A percentile compares a stretch with the other conserved stretches of the same genome.
These are phyloP conservation scores for Phalacrocorax aristotelis DNA, from an alignment of 2,113 vertebrate genomes.

Conservation along the genomic window DNA sequence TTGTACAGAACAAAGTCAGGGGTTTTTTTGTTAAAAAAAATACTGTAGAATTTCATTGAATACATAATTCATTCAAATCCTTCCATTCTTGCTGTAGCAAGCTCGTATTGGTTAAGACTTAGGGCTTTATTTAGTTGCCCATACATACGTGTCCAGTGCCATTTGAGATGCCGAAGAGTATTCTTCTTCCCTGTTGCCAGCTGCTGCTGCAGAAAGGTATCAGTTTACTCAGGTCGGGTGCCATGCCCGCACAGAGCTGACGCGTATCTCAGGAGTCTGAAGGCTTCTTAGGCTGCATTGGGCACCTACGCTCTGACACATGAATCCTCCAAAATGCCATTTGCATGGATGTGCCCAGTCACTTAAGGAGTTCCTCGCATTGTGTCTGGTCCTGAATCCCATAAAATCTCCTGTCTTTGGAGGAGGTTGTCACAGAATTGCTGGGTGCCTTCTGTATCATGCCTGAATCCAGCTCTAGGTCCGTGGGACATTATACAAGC, in stretches of 20 bases:
- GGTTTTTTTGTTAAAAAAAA: neutral
- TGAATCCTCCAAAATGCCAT: neutral
- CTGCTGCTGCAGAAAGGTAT: neutral
- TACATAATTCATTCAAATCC: neutral
- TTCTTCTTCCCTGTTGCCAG: neutral
- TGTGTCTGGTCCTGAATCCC: neutral
- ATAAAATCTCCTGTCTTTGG: neutral
- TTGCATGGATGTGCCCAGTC: neutral
- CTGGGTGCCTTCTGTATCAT: neutral
- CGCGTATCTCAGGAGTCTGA: neutral
- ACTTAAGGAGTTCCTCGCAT: neutral
- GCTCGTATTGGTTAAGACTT: neutral
- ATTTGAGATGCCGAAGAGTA: neutral
- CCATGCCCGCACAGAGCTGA: accelerated
- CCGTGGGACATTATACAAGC: neutral
- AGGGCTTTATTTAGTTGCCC: neutral
- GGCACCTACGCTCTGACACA: neutral
- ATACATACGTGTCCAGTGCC: neutral
- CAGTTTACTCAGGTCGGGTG: neutral
- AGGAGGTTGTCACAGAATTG: neutral
- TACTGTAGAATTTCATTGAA: neutral
- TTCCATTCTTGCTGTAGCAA: neutral
- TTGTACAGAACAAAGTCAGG: neutral
- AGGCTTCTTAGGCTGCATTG: neutral
- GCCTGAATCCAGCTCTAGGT: neutral